phyloP scores from a whole-genome alignment of 2,888 invertebrate genomes.

The Dolichomitus sp. region DNA sequence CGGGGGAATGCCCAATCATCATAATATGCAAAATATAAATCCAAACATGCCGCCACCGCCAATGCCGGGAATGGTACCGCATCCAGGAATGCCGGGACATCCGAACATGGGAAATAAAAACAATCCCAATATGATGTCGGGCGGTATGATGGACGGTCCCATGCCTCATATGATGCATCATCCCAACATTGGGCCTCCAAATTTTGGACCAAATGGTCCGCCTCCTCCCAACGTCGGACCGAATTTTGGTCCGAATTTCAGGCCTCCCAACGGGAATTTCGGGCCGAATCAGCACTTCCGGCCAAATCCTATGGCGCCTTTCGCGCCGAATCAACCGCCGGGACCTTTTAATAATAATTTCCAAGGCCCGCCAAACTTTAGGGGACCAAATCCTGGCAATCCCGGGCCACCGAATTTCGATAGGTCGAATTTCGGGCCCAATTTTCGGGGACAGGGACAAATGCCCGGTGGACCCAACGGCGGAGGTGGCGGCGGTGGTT shows the following conservation, averaged over 20 bases:
- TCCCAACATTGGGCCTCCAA: slow-evolving; percentile 77
- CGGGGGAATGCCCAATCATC: slow-evolving; percentile 75
- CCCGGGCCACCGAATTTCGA: slow-evolving; percentile 80
- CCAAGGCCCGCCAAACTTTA: slow-evolving; percentile 80
- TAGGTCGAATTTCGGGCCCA: slow-evolving; percentile 78
- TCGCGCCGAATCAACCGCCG: slow-evolving; percentile 74
- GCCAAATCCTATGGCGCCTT: slow-evolving; percentile 79
- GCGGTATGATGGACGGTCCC: slow-evolving; percentile 75
- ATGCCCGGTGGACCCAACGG: slow-evolving; percentile 71
- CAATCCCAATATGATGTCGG: slow-evolving; percentile 61
- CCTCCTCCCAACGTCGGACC: slow-evolving; percentile 76
- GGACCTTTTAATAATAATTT: slow-evolving; percentile 77
- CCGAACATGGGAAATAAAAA: slow-evolving; percentile 75
- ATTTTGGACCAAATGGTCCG: slow-evolving; percentile 81
- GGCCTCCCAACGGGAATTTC: slow-evolving; percentile 81
- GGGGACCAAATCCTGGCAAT: slow-evolving; percentile 77
- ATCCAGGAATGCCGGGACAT: slow-evolving; percentile 77
- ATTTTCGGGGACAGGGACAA: slow-evolving; percentile 78
- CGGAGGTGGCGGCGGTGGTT: slow-evolving; percentile 51
- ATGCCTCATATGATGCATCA: slow-evolving; percentile 81
- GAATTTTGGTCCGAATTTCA: slow-evolving; percentile 77
- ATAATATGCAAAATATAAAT: slow-evolving; percentile 82
- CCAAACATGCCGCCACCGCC: slow-evolving; percentile 80
- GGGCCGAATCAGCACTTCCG: slow-evolving; percentile 81
- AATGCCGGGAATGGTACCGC: slow-evolving; percentile 75